These are phyloP conservation scores for Ammospiza caudacuta DNA, from an alignment of 2,113 vertebrate genomes.

Conservation along the genomic window DNA sequence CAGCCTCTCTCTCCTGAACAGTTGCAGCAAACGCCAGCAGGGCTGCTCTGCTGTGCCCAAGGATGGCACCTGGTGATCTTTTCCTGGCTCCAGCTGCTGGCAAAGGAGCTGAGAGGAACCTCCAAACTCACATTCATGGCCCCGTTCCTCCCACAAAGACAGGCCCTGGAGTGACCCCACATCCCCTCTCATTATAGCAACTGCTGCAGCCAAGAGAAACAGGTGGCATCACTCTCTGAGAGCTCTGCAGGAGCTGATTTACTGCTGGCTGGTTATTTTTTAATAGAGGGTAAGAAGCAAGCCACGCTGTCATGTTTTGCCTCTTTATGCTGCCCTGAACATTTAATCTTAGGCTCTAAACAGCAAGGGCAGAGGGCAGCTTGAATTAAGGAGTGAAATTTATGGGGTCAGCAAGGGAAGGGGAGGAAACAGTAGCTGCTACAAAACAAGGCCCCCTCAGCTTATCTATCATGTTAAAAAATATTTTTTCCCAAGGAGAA, in stretches of 20 bases:
- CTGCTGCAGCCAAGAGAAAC: not conserved
- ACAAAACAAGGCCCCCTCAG: not conserved
- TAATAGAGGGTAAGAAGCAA: slow-evolving; percentile 39
- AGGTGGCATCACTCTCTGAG: slow-evolving; percentile 22
- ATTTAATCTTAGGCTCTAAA: slow-evolving; percentile 26
- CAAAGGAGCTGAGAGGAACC: not conserved
- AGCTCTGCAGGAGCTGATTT: slow-evolving; percentile 22
- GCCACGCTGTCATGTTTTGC: not conserved
- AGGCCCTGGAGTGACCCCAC: slow-evolving; percentile 3
- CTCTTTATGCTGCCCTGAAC: not conserved
- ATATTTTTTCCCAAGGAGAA: not conserved
- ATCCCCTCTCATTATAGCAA: not conserved
- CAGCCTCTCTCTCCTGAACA: not conserved
- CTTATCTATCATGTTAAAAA: not conserved
- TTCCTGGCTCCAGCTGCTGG: slow-evolving; percentile 9
- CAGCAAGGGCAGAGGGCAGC: not conserved
- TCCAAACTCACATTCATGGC: not conserved
- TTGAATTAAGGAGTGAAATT: not conserved
- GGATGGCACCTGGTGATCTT: not conserved
- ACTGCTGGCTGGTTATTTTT: slow-evolving; percentile 52
- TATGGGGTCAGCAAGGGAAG: not conserved
- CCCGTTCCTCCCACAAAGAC: not conserved
- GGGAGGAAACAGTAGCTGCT: not conserved
- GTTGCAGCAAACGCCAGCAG: not conserved
- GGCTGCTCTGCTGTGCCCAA: not conserved